These are phyloP conservation scores for Pterostichus niger DNA, from an alignment of 2,888 invertebrate species.

Conservation along the genomic window DNA sequence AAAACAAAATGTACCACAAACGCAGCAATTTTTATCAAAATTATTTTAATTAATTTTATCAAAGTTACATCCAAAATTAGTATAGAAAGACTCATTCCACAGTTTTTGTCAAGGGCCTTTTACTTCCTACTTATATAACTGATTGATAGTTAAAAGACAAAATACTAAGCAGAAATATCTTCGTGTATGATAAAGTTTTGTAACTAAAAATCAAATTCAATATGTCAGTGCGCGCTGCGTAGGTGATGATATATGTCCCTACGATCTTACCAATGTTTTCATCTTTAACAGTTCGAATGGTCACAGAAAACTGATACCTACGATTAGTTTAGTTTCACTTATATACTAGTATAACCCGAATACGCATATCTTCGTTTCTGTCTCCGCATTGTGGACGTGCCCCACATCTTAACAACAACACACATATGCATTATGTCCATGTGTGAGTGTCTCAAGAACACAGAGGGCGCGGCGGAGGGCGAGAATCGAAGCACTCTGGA, in stretches of 20 bases:
- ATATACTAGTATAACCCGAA: constrained; percentile 49
- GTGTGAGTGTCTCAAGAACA: constrained; percentile 30
- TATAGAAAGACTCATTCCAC: no score
- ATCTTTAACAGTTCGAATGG: constrained; percentile 34
- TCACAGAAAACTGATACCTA: constrained; percentile 47
- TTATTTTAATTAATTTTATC: no score
- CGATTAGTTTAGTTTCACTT: constrained; percentile 51
- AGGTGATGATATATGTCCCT: not conserved
- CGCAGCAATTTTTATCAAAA: no score
- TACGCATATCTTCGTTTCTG: constrained; percentile 51
- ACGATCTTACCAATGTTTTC: constrained; percentile 57
- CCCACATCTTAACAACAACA: constrained; percentile 7
- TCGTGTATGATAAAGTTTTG: no score
- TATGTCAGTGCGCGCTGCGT: no score
- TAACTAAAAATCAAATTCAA: no score
- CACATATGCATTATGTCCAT: constrained; percentile 9
- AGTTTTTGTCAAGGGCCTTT: no score
- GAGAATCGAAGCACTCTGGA: constrained; percentile 28
- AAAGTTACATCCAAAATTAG: no score
- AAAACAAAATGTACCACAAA: no score
- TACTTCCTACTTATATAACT: no score
- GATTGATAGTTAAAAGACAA: no score
- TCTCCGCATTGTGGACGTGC: constrained; percentile 38
- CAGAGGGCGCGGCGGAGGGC: constrained; percentile 29
- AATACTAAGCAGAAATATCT: no score